Evolutionary conservation across 2,113 vertebrate species (phyloP).

Genomic region (Loxodonta africana): DNA sequence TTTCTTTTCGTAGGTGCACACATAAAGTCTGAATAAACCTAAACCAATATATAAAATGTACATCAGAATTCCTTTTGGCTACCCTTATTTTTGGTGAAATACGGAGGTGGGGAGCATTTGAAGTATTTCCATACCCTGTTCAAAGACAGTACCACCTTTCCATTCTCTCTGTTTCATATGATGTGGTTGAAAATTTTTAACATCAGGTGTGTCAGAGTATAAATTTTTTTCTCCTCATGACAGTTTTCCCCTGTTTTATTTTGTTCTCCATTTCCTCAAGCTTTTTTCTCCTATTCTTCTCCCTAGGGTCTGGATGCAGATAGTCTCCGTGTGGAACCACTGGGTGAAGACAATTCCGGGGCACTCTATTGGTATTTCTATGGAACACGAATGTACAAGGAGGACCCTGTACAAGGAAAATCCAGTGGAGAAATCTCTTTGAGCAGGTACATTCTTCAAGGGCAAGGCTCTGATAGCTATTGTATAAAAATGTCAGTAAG

Average conservation of each 20-base stretch:
- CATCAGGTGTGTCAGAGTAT: not conserved
- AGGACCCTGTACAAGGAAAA: constrained; percentile 90
- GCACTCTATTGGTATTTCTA: constrained; percentile 99
- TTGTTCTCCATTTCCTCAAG: not conserved
- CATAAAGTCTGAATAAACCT: not conserved
- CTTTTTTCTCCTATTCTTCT: constrained; percentile 37
- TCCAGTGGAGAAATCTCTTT: constrained; percentile 85
- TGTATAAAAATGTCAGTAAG: not conserved
- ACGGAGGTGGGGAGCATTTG: not conserved
- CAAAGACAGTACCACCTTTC: not conserved
- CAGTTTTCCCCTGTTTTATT: not conserved
- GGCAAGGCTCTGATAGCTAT: not conserved
- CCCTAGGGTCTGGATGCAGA: constrained; percentile 96
- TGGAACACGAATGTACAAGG: constrained; percentile 98
- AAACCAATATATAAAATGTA: not conserved
- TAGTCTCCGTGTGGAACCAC: constrained; percentile 96
- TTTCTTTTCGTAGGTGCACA: not conserved
- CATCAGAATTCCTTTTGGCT: not conserved
- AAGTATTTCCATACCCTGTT: not conserved
- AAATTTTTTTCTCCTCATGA: not conserved
- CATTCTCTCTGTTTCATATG: not conserved
- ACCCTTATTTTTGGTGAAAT: not conserved
- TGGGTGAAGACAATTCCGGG: constrained; percentile 96
- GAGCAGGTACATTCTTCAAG: constrained; percentile 88
- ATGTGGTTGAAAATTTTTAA: not conserved